phyloP scores from a whole-genome alignment of 2,113 vertebrate species.

The Chaetops frenatus region DNA sequence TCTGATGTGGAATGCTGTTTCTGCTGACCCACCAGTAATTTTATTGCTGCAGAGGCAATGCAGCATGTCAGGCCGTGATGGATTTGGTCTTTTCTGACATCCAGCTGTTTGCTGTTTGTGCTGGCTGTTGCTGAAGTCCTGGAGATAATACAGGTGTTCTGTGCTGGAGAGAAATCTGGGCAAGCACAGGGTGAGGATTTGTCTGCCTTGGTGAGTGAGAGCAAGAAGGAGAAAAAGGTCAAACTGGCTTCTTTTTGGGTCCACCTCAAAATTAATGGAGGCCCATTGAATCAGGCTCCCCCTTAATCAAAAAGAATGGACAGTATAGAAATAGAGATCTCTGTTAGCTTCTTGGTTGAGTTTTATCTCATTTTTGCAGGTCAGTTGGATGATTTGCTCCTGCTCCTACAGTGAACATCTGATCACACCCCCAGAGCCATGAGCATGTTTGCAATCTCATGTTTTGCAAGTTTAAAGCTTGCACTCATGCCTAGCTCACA shows the following conservation, averaged over 20 bases:
- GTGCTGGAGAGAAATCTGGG: background rate
- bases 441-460: background rate
- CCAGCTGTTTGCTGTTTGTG: constrained; percentile 10
- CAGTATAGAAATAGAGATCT: background rate
- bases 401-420: background rate
- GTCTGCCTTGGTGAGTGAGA: background rate
- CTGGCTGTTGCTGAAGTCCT: background rate
- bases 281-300: background rate
- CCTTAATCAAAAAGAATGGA: background rate
- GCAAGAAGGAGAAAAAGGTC: background rate
- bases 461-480: background rate
- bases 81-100: constrained; percentile 10
- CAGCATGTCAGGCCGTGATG: background rate
- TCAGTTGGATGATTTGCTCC: background rate
- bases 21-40: constrained; percentile 1
- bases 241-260: background rate
- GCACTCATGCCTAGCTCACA: background rate
- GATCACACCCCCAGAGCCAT: background rate
- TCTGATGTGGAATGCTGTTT: background rate
- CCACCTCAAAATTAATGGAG: background rate
- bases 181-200: background rate
- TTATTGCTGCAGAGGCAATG: background rate
- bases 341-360: background rate
- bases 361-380: background rate
- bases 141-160: constrained; percentile 14